Evolutionary conservation across 1,140 invertebrate species (phyloP).

Genomic region (Leptinotarsa texana): DNA sequence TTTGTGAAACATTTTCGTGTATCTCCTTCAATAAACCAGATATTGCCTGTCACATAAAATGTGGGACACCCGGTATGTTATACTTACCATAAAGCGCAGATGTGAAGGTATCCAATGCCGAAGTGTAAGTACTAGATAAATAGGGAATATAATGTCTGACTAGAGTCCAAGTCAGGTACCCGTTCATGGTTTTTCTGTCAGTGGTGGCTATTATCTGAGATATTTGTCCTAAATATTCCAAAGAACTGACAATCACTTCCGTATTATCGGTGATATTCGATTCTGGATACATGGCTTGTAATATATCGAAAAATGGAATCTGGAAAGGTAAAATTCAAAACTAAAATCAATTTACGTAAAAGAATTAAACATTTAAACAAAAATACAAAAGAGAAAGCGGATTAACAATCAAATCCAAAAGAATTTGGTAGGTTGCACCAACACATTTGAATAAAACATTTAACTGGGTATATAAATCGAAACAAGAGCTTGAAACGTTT

Average conservation of each 20-base stretch:
- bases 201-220: slow-evolving; percentile 62
- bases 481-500: too few relatives aligned
- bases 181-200: slow-evolving; percentile 63
- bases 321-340: slow-evolving; percentile 37
- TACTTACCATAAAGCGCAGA: slow-evolving; percentile 58
- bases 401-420: too few relatives aligned
- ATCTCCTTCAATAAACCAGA: too few relatives aligned
- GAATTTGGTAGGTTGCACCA: too few relatives aligned
- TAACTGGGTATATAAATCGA: too few relatives aligned
- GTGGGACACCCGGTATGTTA: too few relatives aligned
- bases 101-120: slow-evolving; percentile 59
- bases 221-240: slow-evolving; percentile 61
- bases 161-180: slow-evolving; percentile 67
- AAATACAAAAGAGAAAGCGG: too few relatives aligned
- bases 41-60: too few relatives aligned
- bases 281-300: slow-evolving; percentile 62
- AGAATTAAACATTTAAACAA: too few relatives aligned
- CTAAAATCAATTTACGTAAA: too few relatives aligned
- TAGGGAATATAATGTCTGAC: slow-evolving; percentile 62
- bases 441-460: too few relatives aligned
- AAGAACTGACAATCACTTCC: slow-evolving; percentile 60
- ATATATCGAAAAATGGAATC: slow-evolving; percentile 62
- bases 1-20: too few relatives aligned
- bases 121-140: slow-evolving; percentile 61
- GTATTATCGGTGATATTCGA: slow-evolving; percentile 59